Conservation (phyloP, 2,113 vertebrate species). For the Tiliqua scincoides region DNA sequence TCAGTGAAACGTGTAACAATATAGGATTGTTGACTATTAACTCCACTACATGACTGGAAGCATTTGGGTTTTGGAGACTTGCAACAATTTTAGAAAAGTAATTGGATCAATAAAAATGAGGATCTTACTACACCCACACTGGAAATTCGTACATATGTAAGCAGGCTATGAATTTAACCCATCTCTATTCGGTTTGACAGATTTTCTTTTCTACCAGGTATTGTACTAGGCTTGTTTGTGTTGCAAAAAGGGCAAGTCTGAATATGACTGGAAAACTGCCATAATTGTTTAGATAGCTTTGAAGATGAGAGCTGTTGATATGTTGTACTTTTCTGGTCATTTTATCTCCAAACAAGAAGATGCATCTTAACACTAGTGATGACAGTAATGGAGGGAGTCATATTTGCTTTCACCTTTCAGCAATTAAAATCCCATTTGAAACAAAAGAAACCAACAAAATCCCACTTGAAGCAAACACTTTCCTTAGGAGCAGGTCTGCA, state of each 20-base stretch:
- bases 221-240: slow-evolving; percentile 36
- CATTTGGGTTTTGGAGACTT: not conserved
- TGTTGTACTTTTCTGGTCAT: slow-evolving; percentile 57
- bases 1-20: not conserved
- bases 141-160: not conserved
- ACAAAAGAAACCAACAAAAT: slow-evolving; percentile 21
- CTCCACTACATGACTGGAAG: not conserved
- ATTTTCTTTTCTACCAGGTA: not conserved
- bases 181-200: not conserved
- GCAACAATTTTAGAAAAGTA: not conserved
- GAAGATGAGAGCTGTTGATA: slow-evolving; percentile 49
- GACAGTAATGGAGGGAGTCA: slow-evolving; percentile 54
- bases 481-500: slow-evolving; percentile 31
- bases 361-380: slow-evolving; percentile 48
- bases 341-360: slow-evolving; percentile 57
- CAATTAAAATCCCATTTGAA: slow-evolving; percentile 7
- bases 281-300: slow-evolving; percentile 52
- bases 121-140: not conserved
- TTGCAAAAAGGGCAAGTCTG: not conserved
- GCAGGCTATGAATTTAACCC: not conserved
- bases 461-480: not conserved
- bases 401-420: slow-evolving; percentile 26
- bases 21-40: no score
- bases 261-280: slow-evolving; percentile 42
- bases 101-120: not conserved